A percentile compares a stretch with the other conserved stretches of the same genome.
Evolutionary conservation across 1,140 invertebrate genomes (phyloP).

Genomic region (Listronotus bonariensis): DNA sequence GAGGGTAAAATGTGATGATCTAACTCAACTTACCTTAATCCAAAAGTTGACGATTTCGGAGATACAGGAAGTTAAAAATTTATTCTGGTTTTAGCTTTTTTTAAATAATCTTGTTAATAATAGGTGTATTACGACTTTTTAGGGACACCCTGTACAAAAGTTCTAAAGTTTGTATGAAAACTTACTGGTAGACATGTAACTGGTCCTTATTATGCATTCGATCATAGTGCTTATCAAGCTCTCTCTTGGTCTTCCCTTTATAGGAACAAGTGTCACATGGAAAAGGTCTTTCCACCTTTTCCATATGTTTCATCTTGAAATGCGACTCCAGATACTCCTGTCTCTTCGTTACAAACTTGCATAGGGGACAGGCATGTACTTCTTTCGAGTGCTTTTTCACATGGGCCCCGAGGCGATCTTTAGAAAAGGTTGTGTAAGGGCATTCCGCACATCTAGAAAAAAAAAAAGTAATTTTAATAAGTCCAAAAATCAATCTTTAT

Average conservation of each 20-base stretch:
- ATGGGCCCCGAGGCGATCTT: constrained; percentile 24
- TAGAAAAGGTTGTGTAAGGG: constrained; percentile 22
- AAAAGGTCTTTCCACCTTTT: constrained; percentile 15
- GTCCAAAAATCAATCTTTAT: neutral
- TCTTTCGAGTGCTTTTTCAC: constrained; percentile 31
- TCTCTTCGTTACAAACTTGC: constrained; percentile 30
- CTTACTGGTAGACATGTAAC: constrained; percentile 13
- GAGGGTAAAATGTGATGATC: no score
- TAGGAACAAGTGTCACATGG: constrained; percentile 33
- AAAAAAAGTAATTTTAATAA: constrained; percentile 1
- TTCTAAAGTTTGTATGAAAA: no score
- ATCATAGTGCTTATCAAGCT: constrained; percentile 19
- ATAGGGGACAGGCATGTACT: constrained; percentile 19
- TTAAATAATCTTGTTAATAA: no score
- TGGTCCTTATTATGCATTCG: constrained; percentile 31
- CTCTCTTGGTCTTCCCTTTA: constrained; percentile 28
- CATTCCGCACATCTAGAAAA: constrained; percentile 24
- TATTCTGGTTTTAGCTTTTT: no score
- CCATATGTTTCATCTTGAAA: constrained; percentile 17
- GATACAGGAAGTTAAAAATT: no score
- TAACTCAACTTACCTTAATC: no score
- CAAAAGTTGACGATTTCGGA: no score
- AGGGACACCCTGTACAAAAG: no score
- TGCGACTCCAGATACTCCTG: constrained; percentile 13
- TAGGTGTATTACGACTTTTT: no score